phyloP scores from a whole-genome alignment of 2,113 vertebrate genomes.

The Choloepus hoffmanni region DNA sequence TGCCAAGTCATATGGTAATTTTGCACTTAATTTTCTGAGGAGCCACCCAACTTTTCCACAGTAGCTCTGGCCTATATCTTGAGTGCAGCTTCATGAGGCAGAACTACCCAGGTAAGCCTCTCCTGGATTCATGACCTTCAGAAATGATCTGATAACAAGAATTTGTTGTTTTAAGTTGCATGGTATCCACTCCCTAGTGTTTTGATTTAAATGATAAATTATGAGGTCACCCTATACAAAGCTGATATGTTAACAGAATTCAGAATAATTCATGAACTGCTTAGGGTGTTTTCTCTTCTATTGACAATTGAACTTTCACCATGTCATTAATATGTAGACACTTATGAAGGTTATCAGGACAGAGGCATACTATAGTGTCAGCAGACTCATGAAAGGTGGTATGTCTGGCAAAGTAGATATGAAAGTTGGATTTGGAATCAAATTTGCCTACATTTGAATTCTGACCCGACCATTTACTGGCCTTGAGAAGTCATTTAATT shows the following conservation, averaged over 20 bases:
- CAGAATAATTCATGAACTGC: constrained; percentile 28
- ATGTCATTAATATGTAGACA: not conserved
- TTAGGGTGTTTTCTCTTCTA: constrained; percentile 19
- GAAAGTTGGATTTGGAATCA: not conserved
- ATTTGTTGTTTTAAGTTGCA: constrained; percentile 12
- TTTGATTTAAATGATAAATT: constrained; percentile 56
- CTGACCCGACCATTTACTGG: not conserved
- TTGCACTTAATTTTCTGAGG: too few species aligned
- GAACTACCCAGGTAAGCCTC: not conserved
- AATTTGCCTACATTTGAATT: constrained; percentile 38
- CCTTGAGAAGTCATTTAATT: not conserved
- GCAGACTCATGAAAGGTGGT: not conserved
- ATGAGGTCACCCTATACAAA: constrained; percentile 35
- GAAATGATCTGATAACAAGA: not conserved
- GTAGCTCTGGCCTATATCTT: not conserved
- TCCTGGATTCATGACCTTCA: not conserved
- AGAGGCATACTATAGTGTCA: not conserved
- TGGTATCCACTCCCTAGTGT: not conserved
- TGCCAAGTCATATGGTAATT: too few species aligned
- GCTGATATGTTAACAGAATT: not conserved
- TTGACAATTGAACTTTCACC: not conserved
- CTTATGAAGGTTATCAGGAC: not conserved
- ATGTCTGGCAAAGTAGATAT: not conserved
- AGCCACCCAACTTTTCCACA: too few species aligned
- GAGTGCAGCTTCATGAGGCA: constrained; percentile 8